A percentile compares a stretch with the other conserved stretches of the same genome.
These are phyloP conservation scores for Campoplex nolae DNA, from an alignment of 2,888 invertebrate genomes.

Conservation along the genomic window DNA sequence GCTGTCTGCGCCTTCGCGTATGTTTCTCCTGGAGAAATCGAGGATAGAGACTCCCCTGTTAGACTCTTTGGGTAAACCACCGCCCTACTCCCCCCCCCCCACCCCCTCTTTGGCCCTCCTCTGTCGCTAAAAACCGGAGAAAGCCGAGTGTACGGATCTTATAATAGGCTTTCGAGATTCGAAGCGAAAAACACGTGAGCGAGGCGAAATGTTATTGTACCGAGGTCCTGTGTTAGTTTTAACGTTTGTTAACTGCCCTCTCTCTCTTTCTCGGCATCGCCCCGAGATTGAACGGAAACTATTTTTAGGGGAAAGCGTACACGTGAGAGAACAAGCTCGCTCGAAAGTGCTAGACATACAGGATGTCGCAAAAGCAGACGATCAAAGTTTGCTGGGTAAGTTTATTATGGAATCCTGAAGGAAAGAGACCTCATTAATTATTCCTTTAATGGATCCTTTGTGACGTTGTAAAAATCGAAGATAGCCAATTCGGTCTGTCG, in stretches of 20 bases:
- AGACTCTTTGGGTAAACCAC: neutral
- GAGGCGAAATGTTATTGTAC: conserved; percentile 84
- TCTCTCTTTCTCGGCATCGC: conserved; percentile 21
- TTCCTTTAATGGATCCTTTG: neutral
- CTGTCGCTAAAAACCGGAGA: neutral
- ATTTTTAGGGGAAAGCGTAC: conserved; percentile 78
- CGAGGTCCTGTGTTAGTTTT: conserved; percentile 81
- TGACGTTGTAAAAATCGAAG: too few species aligned
- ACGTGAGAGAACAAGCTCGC: conserved; percentile 30
- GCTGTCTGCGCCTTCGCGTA: conserved; percentile 10
- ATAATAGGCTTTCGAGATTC: conserved; percentile 77
- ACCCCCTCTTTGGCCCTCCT: too few species aligned
- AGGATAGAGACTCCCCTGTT: conserved; percentile 9
- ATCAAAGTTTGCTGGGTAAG: neutral
- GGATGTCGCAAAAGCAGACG: neutral
- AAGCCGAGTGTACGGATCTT: conserved; percentile 72
- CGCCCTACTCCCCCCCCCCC: conserved; percentile 3
- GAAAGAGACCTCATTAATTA: neutral
- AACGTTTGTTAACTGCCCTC: conserved; percentile 81
- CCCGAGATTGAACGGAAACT: conserved; percentile 70
- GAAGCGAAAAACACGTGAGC: conserved; percentile 79
- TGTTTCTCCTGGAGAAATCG: conserved; percentile 43
- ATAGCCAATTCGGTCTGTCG: too few species aligned
- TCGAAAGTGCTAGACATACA: conserved; percentile 31
- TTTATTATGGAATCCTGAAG: neutral